Percentiles rank a stretch among this genome's conserved stretches.
Conservation (phyloP, 2,797 vertebrate genomes). For the Scarus forsteni region DNA sequence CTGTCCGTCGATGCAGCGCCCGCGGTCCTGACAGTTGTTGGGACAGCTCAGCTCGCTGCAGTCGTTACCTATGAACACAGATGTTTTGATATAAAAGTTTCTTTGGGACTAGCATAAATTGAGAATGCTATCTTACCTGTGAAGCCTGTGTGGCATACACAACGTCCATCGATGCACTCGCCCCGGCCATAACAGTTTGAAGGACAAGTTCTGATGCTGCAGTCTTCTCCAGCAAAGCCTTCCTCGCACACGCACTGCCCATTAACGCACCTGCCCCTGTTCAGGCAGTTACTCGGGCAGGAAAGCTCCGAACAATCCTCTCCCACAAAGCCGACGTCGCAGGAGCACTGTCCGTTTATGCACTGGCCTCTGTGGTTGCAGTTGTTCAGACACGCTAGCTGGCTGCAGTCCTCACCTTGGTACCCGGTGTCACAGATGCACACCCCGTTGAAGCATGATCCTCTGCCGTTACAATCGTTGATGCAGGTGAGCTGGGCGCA, state of each 20-base stretch:
- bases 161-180: constrained; percentile 85
- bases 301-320: constrained; percentile 86
- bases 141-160: constrained; percentile 85
- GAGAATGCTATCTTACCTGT: constrained; percentile 16
- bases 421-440: constrained; percentile 90
- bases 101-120: too few relatives aligned
- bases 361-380: constrained; percentile 88
- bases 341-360: constrained; percentile 87
- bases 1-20: constrained; percentile 86
- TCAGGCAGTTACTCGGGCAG: constrained; percentile 84
- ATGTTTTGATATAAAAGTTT: too few relatives aligned
- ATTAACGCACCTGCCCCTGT: constrained; percentile 84
- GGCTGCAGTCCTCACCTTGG: constrained; percentile 87
- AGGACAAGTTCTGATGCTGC: constrained; percentile 85
- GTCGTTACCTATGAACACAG: constrained; percentile 80
- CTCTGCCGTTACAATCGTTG: constrained; percentile 86
- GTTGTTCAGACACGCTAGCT: constrained; percentile 84
- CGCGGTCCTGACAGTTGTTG: constrained; percentile 82
- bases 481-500: constrained; percentile 89
- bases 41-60: constrained; percentile 89
- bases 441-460: constrained; percentile 85
- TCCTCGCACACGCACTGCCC: constrained; percentile 88
- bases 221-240: constrained; percentile 86
- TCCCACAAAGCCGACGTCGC: constrained; percentile 85
- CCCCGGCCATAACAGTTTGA: constrained; percentile 86